Evolutionary conservation across 2,888 invertebrate species (phyloP).

Genomic region (Molanna angustata): DNA sequence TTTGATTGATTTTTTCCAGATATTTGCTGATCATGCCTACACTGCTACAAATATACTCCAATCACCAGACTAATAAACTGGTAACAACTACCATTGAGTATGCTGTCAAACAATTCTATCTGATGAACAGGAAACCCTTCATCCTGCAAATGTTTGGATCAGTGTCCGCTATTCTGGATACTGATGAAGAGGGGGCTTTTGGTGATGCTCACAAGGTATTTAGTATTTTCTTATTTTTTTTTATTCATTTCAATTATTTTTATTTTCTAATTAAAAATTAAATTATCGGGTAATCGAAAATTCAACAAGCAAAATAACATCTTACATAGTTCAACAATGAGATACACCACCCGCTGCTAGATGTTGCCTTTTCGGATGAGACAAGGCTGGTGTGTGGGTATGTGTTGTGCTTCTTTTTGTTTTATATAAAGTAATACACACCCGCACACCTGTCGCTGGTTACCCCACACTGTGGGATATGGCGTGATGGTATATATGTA

Average conservation of each 20-base stretch:
- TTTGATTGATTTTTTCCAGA: constrained; percentile 52
- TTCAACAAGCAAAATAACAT: too few relatives aligned
- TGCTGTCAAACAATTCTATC: constrained; percentile 97
- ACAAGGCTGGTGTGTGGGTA: too few relatives aligned
- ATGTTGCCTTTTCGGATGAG: too few relatives aligned
- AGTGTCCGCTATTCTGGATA: constrained; percentile 93
- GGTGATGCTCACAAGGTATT: constrained; percentile 90
- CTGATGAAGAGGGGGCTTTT: constrained; percentile 80
- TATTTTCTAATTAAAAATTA: not conserved
- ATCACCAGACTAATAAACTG: constrained; percentile 94
- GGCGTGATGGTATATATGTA: too few relatives aligned
- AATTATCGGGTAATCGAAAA: too few relatives aligned
- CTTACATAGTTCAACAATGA: too few relatives aligned
- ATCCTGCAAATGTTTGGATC: constrained; percentile 99
- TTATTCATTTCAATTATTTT: not conserved
- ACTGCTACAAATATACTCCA: constrained; percentile 92
- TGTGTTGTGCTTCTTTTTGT: too few relatives aligned
- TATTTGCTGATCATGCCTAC: constrained; percentile 98
- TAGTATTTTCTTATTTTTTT: not conserved
- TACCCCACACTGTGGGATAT: too few relatives aligned
- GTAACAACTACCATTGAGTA: constrained; percentile 96
- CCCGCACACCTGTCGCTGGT: too few relatives aligned
- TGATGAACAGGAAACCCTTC: constrained; percentile 97
- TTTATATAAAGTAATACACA: too few relatives aligned
- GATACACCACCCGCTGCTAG: too few relatives aligned